Conservation (phyloP, 2,113 vertebrate species). For the Colossoma macropomum region DNA sequence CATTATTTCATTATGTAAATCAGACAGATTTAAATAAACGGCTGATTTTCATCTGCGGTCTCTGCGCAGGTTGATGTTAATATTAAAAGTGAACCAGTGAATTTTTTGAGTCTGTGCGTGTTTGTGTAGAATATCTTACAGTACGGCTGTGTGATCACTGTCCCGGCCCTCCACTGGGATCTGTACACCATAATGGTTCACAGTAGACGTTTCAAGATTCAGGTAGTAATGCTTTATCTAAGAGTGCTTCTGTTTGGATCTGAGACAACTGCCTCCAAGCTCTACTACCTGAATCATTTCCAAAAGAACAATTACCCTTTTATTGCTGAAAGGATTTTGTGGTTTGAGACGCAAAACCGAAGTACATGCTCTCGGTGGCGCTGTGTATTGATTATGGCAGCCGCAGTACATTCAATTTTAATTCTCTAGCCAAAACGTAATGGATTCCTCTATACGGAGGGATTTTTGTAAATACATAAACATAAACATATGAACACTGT, state of each 20-base stretch:
- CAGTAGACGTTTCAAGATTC: neutral
- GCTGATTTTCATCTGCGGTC: too few species aligned
- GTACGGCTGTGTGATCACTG: neutral
- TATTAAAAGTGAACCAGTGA: too few species aligned
- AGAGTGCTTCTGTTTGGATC: constrained; percentile 4
- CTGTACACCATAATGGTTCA: neutral
- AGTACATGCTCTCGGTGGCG: constrained; percentile 15
- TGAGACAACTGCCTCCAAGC: constrained; percentile 12
- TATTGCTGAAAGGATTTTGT: constrained; percentile 36
- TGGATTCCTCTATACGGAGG: constrained; percentile 31
- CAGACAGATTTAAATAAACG: too few species aligned
- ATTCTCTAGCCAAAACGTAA: constrained; percentile 14
- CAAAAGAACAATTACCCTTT: constrained; percentile 25
- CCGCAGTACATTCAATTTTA: constrained; percentile 30
- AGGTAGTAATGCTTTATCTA: neutral
- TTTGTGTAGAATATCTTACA: neutral
- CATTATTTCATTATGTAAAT: too few species aligned
- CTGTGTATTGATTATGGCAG: constrained; percentile 40
- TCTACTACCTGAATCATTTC: constrained; percentile 34
- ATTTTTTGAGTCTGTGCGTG: neutral
- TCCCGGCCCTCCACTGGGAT: neutral
- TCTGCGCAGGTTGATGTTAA: too few species aligned
- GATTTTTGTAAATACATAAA: neutral
- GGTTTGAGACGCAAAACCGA: constrained; percentile 29
- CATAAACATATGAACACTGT: too few species aligned